Percentiles rank a stretch among this genome's conserved stretches.
Evolutionary conservation across 1,140 invertebrate genomes (phyloP).

Genomic region (Lepidotrigona ventralis): DNA sequence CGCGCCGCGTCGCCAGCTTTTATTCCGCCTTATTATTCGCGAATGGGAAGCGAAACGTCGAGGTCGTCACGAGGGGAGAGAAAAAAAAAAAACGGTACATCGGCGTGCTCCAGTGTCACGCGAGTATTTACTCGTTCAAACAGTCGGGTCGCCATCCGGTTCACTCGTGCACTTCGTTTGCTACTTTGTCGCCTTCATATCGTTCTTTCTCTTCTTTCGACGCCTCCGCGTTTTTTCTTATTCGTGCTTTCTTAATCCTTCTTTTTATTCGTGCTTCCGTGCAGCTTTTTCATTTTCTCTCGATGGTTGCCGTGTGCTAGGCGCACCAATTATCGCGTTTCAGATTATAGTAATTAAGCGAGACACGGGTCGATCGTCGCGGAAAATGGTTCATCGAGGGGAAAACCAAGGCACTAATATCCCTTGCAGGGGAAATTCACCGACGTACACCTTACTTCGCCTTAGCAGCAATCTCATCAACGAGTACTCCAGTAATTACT

Average conservation of each 20-base stretch:
- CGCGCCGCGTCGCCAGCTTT: constrained; percentile 29
- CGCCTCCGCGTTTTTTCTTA: background rate
- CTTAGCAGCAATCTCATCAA: background rate
- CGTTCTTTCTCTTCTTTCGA: background rate
- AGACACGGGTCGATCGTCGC: background rate
- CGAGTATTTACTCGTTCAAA: constrained; percentile 60
- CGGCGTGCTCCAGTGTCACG: constrained; percentile 51
- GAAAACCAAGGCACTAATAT: background rate
- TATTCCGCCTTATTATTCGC: constrained; percentile 35
- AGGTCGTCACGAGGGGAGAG: background rate
- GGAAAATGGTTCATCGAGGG: background rate
- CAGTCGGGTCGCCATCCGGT: constrained; percentile 67
- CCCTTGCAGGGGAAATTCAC: background rate
- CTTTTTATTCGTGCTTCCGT: constrained; percentile 19
- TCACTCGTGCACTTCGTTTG: constrained; percentile 56
- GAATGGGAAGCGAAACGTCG: constrained; percentile 41
- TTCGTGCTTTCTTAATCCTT: background rate
- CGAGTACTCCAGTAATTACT: background rate
- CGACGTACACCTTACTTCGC: background rate
- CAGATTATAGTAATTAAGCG: background rate
- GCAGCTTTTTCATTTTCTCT: background rate
- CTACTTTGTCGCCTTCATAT: background rate
- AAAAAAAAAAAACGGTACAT: constrained; percentile 52
- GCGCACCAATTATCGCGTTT: constrained; percentile 12
- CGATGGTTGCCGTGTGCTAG: background rate